Base-by-base conservation (phyloP, 37 sponge, comb jelly and placozoan species). In the Mnemiopsis leidyi region DNA sequence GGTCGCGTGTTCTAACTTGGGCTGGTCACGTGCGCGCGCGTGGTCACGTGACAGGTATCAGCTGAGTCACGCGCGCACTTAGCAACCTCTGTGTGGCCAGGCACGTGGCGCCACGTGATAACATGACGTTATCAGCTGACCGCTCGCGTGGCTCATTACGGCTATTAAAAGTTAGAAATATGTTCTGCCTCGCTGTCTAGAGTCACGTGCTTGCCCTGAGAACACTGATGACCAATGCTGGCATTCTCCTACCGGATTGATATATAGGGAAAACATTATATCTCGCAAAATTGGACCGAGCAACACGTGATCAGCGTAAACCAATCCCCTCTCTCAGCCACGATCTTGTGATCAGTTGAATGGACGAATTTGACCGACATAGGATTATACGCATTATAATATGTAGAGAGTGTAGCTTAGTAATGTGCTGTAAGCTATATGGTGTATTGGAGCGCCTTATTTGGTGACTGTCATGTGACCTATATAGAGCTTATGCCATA, bases 181-280 rank as follows among this genome's bases (percentile, higher is more conserved):
- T 25, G 24, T 25, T 21, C 73, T 69, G 73, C 29, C 24, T 69
- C 24, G 29, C 73, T 25, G 61, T 69, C 29, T 69, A 21, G 24
- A 21, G 73, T 69, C 73, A 69, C 73, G 73, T 69, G 73, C 9
- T 25, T 28, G n/a, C 21, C 73, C 2, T 25, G 73, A 21, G 73
- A 28, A 28, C 24, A 21, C 24, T 21, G 73, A 69, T 25, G 29
- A 25, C 73, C 73, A 69, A 69, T 69, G 21, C 73, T 69, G 73
- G 29, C 28, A 3, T 2, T 2, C n/a, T 25, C 23, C 73, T 69
- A 25, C 73, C 28, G 28, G 2, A 69, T 20, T 25, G 24, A 20
- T 69, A 69, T 69, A 69, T 69, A 69, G 73, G 73, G 73, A 69
- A 69, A 69, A 69, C 73, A 69, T 69, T 69, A 69, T 69, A 69